A percentile compares a stretch with the other conserved stretches of the same genome.
phyloP scores from a whole-genome alignment of 2,113 vertebrate species.

The Rattus norvegicus region DNA sequence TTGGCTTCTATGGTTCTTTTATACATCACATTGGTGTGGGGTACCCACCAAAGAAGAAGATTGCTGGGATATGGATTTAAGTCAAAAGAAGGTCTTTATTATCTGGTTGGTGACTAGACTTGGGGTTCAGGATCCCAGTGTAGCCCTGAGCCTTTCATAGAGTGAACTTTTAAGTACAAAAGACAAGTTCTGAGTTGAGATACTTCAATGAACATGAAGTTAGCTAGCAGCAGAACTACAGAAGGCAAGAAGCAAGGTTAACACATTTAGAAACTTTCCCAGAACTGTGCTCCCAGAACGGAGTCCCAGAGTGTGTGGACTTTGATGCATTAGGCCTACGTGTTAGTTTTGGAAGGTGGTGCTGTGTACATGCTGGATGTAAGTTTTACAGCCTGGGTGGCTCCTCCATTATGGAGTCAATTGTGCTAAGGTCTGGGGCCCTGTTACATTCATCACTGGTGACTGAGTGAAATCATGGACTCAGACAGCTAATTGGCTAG shows the following conservation, averaged over 20 bases:
- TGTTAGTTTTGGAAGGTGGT: no score
- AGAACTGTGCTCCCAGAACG: no score
- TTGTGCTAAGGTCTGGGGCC: neutral
- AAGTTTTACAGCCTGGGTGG: neutral
- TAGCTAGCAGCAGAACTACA: no score
- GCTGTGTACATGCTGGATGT: neutral
- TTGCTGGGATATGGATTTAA: neutral
- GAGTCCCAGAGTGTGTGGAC: no score
- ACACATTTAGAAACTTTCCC: no score
- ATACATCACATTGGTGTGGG: neutral
- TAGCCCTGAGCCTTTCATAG: neutral
- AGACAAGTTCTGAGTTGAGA: neutral
- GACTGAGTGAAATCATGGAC: neutral
- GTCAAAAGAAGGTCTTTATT: neutral
- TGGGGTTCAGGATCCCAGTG: neutral
- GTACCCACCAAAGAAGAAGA: neutral
- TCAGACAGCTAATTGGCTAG: neutral
- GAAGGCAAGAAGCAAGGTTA: no score
- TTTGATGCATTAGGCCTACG: no score
- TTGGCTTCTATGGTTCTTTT: neutral
- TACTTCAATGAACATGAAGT: no score
- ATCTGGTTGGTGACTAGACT: neutral
- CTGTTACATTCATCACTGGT: neutral
- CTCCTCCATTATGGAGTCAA: neutral
- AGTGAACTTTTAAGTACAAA: neutral